These are phyloP conservation scores for Anser cygnoides DNA, from an alignment of 2,113 vertebrate genomes.

Conservation along the genomic window DNA sequence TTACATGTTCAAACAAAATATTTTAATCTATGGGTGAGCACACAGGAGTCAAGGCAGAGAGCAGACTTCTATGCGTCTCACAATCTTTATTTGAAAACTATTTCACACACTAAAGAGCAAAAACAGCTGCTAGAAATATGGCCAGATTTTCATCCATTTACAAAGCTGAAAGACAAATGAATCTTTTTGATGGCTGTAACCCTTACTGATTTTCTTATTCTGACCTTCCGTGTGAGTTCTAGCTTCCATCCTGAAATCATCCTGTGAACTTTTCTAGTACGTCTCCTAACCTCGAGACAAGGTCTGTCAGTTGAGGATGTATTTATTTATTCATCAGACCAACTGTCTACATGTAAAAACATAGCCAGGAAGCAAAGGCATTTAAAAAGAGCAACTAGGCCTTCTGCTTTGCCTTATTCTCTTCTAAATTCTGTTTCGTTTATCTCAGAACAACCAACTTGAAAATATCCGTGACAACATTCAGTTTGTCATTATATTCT, in stretches of 20 bases:
- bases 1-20: not conserved
- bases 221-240: not conserved
- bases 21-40: not conserved
- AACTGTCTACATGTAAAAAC: fast-evolving
- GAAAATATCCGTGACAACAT: not conserved
- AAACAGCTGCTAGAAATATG: not conserved
- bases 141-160: not conserved
- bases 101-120: not conserved
- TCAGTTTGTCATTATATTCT: not conserved
- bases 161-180: not conserved
- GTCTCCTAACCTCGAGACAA: not conserved
- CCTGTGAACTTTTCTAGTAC: fast-evolving
- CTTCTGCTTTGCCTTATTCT: not conserved
- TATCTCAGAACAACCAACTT: not conserved
- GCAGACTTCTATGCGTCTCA: not conserved
- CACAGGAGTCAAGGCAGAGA: not conserved
- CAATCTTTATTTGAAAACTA: not conserved
- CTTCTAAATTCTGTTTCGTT: not conserved
- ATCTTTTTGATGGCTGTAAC: not conserved
- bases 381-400: not conserved
- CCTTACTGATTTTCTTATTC: not conserved
- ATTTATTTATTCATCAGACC: not conserved
- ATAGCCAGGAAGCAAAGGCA: not conserved
- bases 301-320: fast-evolving
- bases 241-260: not conserved